Evolutionary conservation across 2,113 vertebrate genomes (phyloP), one percentile per base, ranked within the genome.

Genomic region (Bostrychus sinensis): DNA sequence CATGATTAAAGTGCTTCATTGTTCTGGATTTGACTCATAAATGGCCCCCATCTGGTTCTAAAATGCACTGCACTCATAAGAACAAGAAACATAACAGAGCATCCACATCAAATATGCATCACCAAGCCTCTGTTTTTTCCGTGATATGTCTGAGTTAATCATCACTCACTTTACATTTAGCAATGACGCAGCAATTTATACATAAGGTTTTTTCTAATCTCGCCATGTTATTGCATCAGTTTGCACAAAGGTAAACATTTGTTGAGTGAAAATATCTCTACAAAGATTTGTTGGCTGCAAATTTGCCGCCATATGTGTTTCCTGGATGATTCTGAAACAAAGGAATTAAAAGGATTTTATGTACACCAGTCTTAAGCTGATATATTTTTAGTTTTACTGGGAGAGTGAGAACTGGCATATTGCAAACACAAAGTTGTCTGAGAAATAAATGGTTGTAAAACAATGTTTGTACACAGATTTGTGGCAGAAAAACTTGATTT

Each of bases 1-100:
- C 88, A 90, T 88, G 84, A 78, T 56, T 80, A 66, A 82, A 66
- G 60, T 64, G 73, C 17, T 57, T 56, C 39, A 80, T 89, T 82
- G 65, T 86, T 77, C 72, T 70, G 51, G 71, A 54, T 56, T 61
- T 75, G 82, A 73, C 70, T 78, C 74, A 60, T 84, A 83, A 83
- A 83, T 63, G 23, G 70, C 84, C 77, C 83, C 85, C 81, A 77
- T 78, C 64, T 83, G 75, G 69, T 66, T 65, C 62, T 59, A 42
- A 72, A 75, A 80, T 75, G 63, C 55, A 55, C 62, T 86, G 84
- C 88, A 88, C 86, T 86, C 81, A 81, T 30, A 46, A 78, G 59
- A 83, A 72, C 56, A 75, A 79, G 72, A 71, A 70, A 70, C 42
- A 59, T 38, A 45, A 36, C 45, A 38, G 61, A 56, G 39, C 51